phyloP scores from a whole-genome alignment of 2,113 vertebrate species.

The Rhinichthys klamathensis region DNA sequence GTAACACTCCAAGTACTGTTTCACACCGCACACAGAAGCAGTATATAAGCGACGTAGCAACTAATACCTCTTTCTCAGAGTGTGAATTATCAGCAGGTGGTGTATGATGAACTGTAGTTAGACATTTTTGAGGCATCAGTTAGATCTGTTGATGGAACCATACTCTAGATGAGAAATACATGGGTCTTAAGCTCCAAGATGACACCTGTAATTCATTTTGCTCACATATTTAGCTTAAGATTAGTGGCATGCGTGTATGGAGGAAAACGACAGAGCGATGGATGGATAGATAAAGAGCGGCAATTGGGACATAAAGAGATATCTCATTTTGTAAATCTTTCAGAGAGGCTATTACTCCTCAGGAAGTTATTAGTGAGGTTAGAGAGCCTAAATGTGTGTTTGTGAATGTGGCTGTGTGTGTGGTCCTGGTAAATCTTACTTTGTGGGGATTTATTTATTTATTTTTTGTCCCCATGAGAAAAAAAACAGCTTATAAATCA shows the following conservation, averaged over 20 bases:
- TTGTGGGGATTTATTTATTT: too few relatives aligned
- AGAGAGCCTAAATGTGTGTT: background rate
- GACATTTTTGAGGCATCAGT: slow-evolving; percentile 47
- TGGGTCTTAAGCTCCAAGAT: slow-evolving; percentile 39
- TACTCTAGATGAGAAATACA: slow-evolving; percentile 7
- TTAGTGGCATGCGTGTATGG: slow-evolving; percentile 25
- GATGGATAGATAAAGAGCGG: background rate
- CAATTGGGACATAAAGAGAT: slow-evolving; percentile 3
- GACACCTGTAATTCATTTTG: slow-evolving; percentile 42
- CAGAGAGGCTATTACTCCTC: slow-evolving; percentile 32
- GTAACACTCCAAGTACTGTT: background rate
- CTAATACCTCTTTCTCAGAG: background rate
- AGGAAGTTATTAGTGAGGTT: slow-evolving; percentile 14
- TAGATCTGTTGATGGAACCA: background rate
- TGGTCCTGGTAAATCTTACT: too few relatives aligned
- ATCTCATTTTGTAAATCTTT: slow-evolving; percentile 31
- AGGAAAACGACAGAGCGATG: background rate
- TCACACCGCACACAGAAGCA: background rate
- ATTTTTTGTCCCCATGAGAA: too few relatives aligned
- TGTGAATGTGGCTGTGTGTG: background rate
- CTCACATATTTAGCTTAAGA: slow-evolving; percentile 38
- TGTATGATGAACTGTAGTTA: slow-evolving; percentile 49
- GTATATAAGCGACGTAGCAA: background rate
- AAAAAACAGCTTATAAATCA: too few relatives aligned
- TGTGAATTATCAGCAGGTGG: slow-evolving; percentile 53